These are phyloP conservation scores for Sterna hirundo DNA, from an alignment of 2,113 vertebrate species.

Conservation along the genomic window DNA sequence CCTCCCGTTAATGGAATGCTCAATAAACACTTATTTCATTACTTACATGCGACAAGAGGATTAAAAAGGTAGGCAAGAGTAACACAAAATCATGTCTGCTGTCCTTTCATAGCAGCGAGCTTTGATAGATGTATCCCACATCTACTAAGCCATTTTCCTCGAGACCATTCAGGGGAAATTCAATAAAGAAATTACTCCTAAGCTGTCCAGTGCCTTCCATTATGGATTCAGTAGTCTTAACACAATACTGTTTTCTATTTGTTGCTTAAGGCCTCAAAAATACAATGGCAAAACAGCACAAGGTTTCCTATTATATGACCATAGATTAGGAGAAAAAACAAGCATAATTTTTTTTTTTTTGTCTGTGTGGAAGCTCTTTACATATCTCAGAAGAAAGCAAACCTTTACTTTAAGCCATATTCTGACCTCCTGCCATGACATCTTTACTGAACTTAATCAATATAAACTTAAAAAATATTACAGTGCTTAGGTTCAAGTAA, in stretches of 20 bases:
- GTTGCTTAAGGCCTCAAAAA: not conserved
- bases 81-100: not conserved
- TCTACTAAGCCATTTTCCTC: not conserved
- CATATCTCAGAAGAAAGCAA: not conserved
- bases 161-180: not conserved
- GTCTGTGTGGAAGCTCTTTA: not conserved
- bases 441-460: not conserved
- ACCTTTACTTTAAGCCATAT: not conserved
- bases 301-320: not conserved
- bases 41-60: not conserved
- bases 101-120: not conserved
- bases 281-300: not conserved
- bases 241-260: not conserved
- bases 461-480: not conserved
- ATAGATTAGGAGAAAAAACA: not conserved
- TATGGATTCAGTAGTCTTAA: not conserved
- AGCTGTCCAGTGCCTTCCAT: not conserved
- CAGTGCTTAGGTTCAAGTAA: not conserved
- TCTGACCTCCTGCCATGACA: not conserved
- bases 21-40: not conserved
- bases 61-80: not conserved
- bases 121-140: conserved; percentile 4
- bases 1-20: not conserved
- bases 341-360: not conserved
- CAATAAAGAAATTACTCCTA: conserved; percentile 14